These are phyloP conservation scores for Nephrotoma flavescens DNA, from an alignment of 2,888 invertebrate species.

Conservation along the genomic window DNA sequence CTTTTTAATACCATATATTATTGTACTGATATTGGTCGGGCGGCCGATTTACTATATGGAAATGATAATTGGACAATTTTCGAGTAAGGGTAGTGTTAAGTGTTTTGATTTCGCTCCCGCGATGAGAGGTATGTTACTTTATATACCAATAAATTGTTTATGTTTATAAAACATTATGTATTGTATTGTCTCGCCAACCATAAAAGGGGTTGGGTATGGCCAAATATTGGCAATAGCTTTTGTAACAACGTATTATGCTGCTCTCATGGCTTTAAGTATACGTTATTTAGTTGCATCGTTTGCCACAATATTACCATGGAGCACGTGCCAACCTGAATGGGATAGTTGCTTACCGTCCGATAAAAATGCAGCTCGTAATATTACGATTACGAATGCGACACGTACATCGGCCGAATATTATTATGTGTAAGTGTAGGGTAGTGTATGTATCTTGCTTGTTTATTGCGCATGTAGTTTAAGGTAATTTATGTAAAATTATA, in stretches of 20 bases:
- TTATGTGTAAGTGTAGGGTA: slow-evolving; percentile 29
- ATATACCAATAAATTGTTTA: not conserved
- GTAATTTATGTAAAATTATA: not conserved
- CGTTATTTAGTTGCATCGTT: slow-evolving; percentile 49
- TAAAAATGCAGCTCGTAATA: slow-evolving; percentile 13
- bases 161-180: not conserved
- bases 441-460: slow-evolving; percentile 2
- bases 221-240: slow-evolving; percentile 38
- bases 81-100: slow-evolving; percentile 51
- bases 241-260: slow-evolving; percentile 50
- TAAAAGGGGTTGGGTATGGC: slow-evolving; percentile 40
- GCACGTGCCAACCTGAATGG: slow-evolving; percentile 41
- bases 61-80: slow-evolving; percentile 58
- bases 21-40: slow-evolving; percentile 47
- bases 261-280: slow-evolving; percentile 47
- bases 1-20: slow-evolving; percentile 48
- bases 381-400: not conserved
- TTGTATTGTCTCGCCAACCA: not conserved
- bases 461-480: not conserved
- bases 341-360: slow-evolving; percentile 31
- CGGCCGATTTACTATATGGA: slow-evolving; percentile 60
- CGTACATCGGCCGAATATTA: slow-evolving; percentile 30
- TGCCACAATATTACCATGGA: slow-evolving; percentile 44
- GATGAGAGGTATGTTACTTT: slow-evolving; percentile 42
- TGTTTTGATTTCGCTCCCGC: slow-evolving; percentile 50